These are phyloP conservation scores for Mesitornis unicolor DNA, from an alignment of 2,113 vertebrate genomes.

Conservation along the genomic window DNA sequence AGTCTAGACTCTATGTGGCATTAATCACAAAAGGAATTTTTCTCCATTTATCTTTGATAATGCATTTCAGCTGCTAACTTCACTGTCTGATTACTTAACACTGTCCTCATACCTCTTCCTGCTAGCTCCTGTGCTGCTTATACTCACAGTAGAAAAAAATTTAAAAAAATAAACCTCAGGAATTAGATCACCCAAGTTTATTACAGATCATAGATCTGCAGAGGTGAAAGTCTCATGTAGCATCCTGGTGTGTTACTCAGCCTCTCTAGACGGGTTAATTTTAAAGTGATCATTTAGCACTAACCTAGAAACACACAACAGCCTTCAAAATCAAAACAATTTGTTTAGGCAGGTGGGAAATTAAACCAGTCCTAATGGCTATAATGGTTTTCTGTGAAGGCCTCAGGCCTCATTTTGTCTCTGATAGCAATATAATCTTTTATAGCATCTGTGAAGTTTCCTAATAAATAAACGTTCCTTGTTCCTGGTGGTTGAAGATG, in stretches of 20 bases:
- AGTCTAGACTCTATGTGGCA: neutral
- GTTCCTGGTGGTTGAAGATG: conserved; percentile 59
- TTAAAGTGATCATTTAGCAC: conserved; percentile 47
- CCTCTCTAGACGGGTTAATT: neutral
- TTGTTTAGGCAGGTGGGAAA: conserved; percentile 59
- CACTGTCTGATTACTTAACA: neutral
- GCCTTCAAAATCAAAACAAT: conserved; percentile 59
- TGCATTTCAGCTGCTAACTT: neutral
- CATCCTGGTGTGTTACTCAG: neutral
- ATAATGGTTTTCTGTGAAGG: conserved; percentile 32
- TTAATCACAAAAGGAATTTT: neutral
- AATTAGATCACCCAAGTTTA: neutral
- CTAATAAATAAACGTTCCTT: conserved; percentile 53
- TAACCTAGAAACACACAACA: conserved; percentile 41
- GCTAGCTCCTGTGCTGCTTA: neutral
- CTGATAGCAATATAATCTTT: conserved; percentile 64
- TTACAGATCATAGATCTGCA: neutral
- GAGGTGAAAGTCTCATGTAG: neutral
- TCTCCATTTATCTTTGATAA: neutral
- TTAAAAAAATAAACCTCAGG: neutral
- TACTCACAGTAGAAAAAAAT: neutral
- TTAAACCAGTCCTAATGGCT: conserved; percentile 23
- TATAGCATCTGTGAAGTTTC: conserved; percentile 63
- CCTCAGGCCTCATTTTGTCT: conserved; percentile 42
- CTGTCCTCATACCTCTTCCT: neutral